Evolutionary conservation across 1,140 invertebrate genomes (phyloP).

Genomic region (Diuraphis noxia): DNA sequence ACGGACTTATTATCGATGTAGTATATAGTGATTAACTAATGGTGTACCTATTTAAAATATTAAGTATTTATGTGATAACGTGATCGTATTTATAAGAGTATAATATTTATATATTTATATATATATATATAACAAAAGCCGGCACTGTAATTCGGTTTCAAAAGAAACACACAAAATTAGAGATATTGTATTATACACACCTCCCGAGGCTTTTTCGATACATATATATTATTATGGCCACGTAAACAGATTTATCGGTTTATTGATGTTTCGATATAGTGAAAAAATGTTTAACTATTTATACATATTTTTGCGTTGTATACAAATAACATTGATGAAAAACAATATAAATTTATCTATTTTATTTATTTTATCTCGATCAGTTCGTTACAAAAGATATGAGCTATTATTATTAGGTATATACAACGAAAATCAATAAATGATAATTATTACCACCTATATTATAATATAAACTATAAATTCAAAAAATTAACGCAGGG

Average conservation of each 20-base stretch:
- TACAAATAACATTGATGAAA: constrained; percentile 7
- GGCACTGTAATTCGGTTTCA: background rate
- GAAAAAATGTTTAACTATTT: background rate
- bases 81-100: constrained; percentile 23
- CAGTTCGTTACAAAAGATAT: background rate
- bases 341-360: background rate
- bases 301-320: background rate
- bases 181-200: background rate
- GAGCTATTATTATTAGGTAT: background rate
- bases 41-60: constrained; percentile 13
- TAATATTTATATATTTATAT: too few species aligned
- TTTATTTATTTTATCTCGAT: constrained; percentile 20
- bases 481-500: constrained; percentile 6
- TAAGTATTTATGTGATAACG: constrained; percentile 34
- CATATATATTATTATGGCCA: background rate
- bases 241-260: background rate
- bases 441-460: background rate
- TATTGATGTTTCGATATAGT: background rate
- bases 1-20: background rate
- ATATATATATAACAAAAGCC: background rate
- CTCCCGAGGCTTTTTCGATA: background rate
- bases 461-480: background rate
- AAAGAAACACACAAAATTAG: constrained; percentile 20
- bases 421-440: background rate
- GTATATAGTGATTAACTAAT: background rate